phyloP scores from a whole-genome alignment of 37 sponge, comb jelly and placozoan genomes.

The Oscarella lobularis region DNA sequence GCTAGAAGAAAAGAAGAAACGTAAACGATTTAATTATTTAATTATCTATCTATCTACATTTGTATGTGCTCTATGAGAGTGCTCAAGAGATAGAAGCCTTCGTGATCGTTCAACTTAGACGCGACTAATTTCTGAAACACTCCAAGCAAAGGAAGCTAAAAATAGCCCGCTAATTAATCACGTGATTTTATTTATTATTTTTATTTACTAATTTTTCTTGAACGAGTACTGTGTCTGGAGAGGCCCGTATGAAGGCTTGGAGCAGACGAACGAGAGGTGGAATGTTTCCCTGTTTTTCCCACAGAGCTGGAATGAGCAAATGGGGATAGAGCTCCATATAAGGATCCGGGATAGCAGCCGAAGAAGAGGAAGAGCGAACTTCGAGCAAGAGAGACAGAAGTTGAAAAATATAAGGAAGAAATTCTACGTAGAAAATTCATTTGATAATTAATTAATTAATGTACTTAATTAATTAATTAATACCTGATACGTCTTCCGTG shows the following conservation, averaged over 20 bases:
- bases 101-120: constrained; percentile 88
- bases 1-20: constrained; percentile 4
- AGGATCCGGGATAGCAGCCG: constrained; percentile 59
- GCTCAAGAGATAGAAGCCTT: constrained; percentile 85
- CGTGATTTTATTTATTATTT: too few relatives aligned
- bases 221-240: neutral
- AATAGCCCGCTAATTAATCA: too few relatives aligned
- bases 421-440: constrained; percentile 32
- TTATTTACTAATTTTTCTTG: too few relatives aligned
- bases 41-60: neutral
- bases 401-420: constrained; percentile 94
- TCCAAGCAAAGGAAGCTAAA: constrained; percentile 34
- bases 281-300: constrained; percentile 92
- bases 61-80: constrained; percentile 62
- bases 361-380: constrained; percentile 56
- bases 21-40: neutral
- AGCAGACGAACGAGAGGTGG: constrained; percentile 89
- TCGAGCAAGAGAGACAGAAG: constrained; percentile 87
- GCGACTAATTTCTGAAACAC: constrained; percentile 98
- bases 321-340: constrained; percentile 88
- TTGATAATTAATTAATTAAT: neutral
- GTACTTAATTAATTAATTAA: neutral
- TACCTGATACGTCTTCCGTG: constrained; percentile 28
- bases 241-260: constrained; percentile 74
- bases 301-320: constrained; percentile 78